phyloP scores from a whole-genome alignment of 1,140 invertebrate species.

The Camponotus floridanus region DNA sequence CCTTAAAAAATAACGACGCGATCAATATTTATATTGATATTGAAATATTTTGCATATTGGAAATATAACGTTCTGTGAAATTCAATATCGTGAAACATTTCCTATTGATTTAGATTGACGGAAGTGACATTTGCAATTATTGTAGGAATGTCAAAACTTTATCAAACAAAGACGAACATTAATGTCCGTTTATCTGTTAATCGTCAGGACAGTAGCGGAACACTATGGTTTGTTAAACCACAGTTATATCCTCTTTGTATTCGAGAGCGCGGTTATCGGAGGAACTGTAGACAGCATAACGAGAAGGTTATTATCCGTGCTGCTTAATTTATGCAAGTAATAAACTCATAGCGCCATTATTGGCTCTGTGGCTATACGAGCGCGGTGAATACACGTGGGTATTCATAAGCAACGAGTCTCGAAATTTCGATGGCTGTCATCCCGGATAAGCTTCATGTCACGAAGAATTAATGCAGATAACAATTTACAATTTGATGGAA shows the following conservation, averaged over 20 bases:
- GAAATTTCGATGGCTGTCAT: conserved; percentile 43
- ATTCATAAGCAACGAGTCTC: conserved; percentile 61
- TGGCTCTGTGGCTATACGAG: conserved; percentile 52
- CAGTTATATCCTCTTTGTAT: conserved; percentile 58
- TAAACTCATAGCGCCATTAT: conserved; percentile 57
- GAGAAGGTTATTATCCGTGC: conserved; percentile 58
- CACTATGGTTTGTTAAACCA: conserved; percentile 48
- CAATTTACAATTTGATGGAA: background rate
- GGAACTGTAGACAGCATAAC: conserved; percentile 63
- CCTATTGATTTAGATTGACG: conserved; percentile 37
- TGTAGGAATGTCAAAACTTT: conserved; percentile 41
- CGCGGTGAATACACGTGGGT: conserved; percentile 34
- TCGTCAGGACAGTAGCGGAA: conserved; percentile 44
- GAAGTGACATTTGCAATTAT: conserved; percentile 39
- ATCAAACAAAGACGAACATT: conserved; percentile 46
- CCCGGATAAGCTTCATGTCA: background rate
- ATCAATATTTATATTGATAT: background rate
- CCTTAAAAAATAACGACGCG: background rate
- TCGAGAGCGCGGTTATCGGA: conserved; percentile 56
- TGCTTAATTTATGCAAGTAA: conserved; percentile 64
- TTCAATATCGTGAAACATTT: conserved; percentile 5
- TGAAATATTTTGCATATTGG: background rate
- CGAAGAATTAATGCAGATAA: conserved; percentile 23
- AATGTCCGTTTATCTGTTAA: conserved; percentile 58
- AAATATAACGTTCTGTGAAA: conserved; percentile 5